Evolutionary conservation across 2,113 vertebrate genomes (phyloP), one percentile per base, ranked within the genome.

Genomic region (Peromyscus polionotus): DNA sequence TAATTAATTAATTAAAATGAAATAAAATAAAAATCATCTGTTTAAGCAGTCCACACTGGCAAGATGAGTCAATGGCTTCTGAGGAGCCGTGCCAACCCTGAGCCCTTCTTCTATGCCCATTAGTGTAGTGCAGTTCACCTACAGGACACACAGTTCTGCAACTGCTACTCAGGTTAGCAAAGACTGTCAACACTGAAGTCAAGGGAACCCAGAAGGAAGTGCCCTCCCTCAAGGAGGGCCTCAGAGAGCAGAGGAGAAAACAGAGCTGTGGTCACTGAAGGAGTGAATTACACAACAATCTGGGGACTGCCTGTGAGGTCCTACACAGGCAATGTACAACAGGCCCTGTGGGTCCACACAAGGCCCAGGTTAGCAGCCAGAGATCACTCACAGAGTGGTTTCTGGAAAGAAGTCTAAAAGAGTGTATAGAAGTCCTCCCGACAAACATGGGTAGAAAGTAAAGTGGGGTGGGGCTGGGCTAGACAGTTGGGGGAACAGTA

Each of bases 301-400:
- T 1, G 11, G 54, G 45, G 1, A 48, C 4, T 20, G 7, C 0
- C 5, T 20, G 24, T 16, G 28, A 19, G 33, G 19, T 16, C 10
- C 45, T 54, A 1, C 51, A 59, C 13, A 45, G 51, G 57, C 67
- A 14, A 42, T 39, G 51, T 1, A 6, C 61, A 39, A 22, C 14
- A 24, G 33, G 70, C 4, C 2, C 39, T 14, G 26, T 48, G 28
- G 87, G 36, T n/a, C 39, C 83, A 68, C 76, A 67, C 10, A 33
- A 16, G 65, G 45, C 61, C 31, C 42, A 89, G 84, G 72, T 22
- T 3, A 36, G 4, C 28, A 63, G 26, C 63, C 88, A 88, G 31
- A 31, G 63, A 51, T 67, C 67, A 51, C 48, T 59, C 65, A 10
- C n/a, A 0, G 3, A 72, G 6, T 57, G 7, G 10, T 36, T 79